Percentiles rank a stretch among this genome's conserved stretches.
These are phyloP conservation scores for Peromyscus leucopus DNA, from an alignment of 2,113 vertebrate genomes.

Conservation along the genomic window DNA sequence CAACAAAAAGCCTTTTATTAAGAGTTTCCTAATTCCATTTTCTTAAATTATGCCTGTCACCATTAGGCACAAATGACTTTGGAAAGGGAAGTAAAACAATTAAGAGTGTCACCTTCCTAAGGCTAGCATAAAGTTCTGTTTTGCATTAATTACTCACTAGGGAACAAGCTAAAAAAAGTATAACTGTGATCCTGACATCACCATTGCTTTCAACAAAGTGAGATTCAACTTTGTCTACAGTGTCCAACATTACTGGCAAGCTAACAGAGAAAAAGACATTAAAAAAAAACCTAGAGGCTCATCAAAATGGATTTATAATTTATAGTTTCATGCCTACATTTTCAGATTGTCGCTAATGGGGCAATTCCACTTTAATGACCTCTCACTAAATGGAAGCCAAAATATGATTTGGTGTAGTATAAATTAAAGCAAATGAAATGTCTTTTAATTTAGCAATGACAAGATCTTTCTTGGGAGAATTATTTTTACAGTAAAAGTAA, in stretches of 20 bases:
- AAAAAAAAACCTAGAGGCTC: constrained; percentile 69
- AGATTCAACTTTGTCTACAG: constrained; percentile 31
- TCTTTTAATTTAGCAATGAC: constrained; percentile 54
- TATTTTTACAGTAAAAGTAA: constrained; percentile 53
- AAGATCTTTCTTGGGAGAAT: constrained; percentile 62
- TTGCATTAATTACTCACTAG: constrained; percentile 54
- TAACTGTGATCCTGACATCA: constrained; percentile 21
- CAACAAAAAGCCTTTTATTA: not conserved
- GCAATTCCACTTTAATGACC: constrained; percentile 79
- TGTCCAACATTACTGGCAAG: constrained; percentile 47
- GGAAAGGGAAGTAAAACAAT: not conserved
- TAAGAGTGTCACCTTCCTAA: constrained; percentile 61
- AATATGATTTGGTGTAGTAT: constrained; percentile 70
- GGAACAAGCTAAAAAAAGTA: not conserved
- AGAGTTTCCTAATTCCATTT: not conserved
- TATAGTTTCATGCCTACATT: constrained; percentile 67
- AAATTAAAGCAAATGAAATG: constrained; percentile 77
- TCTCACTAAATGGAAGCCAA: constrained; percentile 70
- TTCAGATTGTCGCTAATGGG: constrained; percentile 64
- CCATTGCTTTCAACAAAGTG: constrained; percentile 28
- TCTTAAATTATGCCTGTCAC: not conserved
- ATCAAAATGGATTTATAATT: constrained; percentile 56
- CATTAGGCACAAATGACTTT: constrained; percentile 15
- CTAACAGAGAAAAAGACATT: constrained; percentile 49
- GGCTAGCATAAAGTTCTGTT: not conserved